These are phyloP conservation scores for Cyclina sinensis DNA, from an alignment of 1,140 invertebrate species.

Conservation along the genomic window DNA sequence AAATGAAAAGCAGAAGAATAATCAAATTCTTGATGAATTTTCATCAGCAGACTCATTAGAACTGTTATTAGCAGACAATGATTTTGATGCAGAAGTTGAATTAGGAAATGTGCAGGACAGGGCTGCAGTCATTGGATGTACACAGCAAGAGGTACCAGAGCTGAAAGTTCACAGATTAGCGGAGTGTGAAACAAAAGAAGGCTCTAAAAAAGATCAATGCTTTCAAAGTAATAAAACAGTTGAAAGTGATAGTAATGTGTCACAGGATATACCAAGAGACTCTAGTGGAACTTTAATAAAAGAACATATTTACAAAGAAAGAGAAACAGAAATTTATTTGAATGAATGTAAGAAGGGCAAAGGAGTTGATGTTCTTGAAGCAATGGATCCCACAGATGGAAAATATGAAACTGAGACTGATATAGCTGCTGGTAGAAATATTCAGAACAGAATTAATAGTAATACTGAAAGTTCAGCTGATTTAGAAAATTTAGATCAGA, in stretches of 20 bases:
- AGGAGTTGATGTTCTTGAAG: background rate
- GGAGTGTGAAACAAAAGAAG: no score
- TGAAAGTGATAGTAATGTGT: background rate
- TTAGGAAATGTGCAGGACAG: background rate
- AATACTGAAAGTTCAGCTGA: background rate
- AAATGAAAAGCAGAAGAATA: background rate
- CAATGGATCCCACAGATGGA: background rate
- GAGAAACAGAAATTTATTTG: background rate
- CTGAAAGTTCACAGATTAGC: background rate
- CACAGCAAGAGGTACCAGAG: constrained; percentile 15
- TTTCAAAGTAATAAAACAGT: background rate
- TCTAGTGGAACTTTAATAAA: background rate
- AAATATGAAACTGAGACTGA: background rate
- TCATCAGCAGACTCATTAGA: constrained; percentile 59
- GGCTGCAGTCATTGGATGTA: background rate
- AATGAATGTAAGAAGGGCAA: background rate
- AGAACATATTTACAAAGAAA: background rate
- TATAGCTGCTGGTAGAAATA: background rate
- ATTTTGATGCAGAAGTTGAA: constrained; percentile 38
- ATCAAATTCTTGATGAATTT: background rate
- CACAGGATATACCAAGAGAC: no score
- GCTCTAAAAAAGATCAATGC: background rate
- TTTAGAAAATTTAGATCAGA: background rate
- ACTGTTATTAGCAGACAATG: constrained; percentile 25
- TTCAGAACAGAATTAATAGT: background rate